Evolutionary conservation across 2,113 vertebrate genomes (phyloP).

Genomic region (Psophia crepitans): DNA sequence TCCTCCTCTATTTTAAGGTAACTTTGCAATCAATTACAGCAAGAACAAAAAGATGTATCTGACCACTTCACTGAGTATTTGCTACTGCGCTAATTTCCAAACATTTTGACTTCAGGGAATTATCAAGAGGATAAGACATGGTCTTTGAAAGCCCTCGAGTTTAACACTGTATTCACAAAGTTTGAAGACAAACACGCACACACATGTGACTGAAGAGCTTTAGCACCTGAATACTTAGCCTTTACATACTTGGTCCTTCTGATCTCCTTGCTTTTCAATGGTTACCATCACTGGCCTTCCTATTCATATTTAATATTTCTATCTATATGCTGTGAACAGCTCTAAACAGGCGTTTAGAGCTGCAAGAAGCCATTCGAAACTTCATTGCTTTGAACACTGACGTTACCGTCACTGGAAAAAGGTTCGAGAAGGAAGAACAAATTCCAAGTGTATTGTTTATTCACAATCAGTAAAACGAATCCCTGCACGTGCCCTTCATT

Average conservation of each 20-base stretch:
- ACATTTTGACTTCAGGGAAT: not conserved
- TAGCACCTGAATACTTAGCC: not conserved
- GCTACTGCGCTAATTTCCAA: not conserved
- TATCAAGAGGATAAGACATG: not conserved
- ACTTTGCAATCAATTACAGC: not conserved
- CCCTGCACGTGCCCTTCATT: fast-evolving
- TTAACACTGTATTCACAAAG: not conserved
- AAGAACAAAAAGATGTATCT: not conserved
- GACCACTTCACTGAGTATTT: not conserved
- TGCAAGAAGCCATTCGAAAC: not conserved
- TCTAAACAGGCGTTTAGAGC: not conserved
- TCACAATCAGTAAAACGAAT: not conserved
- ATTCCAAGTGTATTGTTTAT: not conserved
- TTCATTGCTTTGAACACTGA: not conserved
- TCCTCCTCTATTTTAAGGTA: not conserved
- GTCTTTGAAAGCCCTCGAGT: not conserved
- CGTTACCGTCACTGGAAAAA: not conserved
- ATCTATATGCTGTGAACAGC: not conserved
- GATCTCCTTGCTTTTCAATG: not conserved
- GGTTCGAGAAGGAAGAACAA: not conserved
- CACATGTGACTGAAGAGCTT: not conserved
- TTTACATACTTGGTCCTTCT: not conserved
- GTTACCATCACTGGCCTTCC: not conserved
- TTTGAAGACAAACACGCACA: not conserved
- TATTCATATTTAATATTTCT: not conserved